Percentiles rank a stretch among this genome's conserved stretches.
Evolutionary conservation across 1,140 invertebrate genomes (phyloP).

Genomic region (Drosophila burlai): DNA sequence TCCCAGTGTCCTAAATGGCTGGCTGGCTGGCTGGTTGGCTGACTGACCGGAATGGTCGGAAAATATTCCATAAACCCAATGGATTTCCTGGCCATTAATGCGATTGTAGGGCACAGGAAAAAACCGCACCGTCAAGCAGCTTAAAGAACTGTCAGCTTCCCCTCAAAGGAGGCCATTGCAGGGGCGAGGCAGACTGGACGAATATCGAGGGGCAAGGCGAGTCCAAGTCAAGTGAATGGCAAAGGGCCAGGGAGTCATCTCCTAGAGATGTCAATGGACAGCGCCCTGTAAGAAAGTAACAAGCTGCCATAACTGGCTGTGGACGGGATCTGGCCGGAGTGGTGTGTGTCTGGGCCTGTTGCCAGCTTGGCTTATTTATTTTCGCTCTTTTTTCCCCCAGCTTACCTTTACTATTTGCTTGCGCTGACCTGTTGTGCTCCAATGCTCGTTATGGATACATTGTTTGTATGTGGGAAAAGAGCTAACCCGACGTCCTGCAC

Average conservation of each 20-base stretch:
- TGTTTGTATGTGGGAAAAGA: constrained; percentile 14
- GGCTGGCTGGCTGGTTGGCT: neutral
- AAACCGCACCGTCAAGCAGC: constrained; percentile 35
- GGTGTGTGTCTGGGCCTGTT: constrained; percentile 7
- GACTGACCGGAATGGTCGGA: constrained; percentile 14
- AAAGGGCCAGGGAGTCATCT: constrained; percentile 14
- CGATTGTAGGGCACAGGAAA: constrained; percentile 30
- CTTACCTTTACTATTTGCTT: constrained; percentile 41
- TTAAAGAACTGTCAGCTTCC: constrained; percentile 39
- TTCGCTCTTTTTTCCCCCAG: constrained; percentile 16
- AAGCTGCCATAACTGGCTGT: constrained; percentile 21
- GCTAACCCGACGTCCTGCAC: constrained; percentile 5
- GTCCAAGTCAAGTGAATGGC: constrained; percentile 30
- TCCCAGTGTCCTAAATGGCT: constrained; percentile 8
- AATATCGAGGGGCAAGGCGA: neutral
- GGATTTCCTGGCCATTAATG: constrained; percentile 41
- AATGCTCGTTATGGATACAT: constrained; percentile 42
- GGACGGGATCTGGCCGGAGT: neutral
- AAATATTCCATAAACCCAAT: constrained; percentile 34
- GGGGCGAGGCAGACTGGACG: neutral
- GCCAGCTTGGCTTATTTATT: constrained; percentile 67
- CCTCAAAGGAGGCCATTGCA: constrained; percentile 27
- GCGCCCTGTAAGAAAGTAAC: constrained; percentile 28
- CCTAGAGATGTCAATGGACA: constrained; percentile 30
- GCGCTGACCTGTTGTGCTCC: constrained; percentile 43